Evolutionary conservation across 2,113 vertebrate species (phyloP), one percentile per base, ranked within the genome.

Genomic region (Opisthocomus hoazin): DNA sequence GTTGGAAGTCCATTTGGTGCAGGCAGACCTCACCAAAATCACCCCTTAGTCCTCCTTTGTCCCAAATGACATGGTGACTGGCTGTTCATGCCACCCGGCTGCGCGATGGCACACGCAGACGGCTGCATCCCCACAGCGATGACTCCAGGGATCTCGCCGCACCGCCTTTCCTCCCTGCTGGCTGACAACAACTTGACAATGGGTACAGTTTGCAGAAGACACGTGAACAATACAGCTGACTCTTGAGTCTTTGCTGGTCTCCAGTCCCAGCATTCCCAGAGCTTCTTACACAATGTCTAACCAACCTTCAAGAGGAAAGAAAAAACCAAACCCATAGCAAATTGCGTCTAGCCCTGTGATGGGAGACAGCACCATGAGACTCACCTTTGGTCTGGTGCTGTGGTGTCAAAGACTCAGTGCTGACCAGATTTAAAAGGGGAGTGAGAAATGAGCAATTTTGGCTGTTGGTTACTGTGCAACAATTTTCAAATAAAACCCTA

Each of bases 151-250:
- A 32, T 21, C 19, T 73, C 4, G 0, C 20, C 15, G 48, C n/a
- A 24, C 21, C 45, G 39, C 41, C 14, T 77, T 36, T 45, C 37
- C 37, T 66, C 60, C 56, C 64, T 61, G 21, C 36, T 78, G n/a
- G 37, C 51, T 85, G 63, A 50, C 36, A 58, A 4, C 11, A 37
- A 1, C 41, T 53, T 32, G 61, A 45, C 75, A 90, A 54, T 7
- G 6, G 19, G 4, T 16, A 24, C 10, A 66, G 45, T 56, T 73
- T 77, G 48, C 48, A 69, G 73, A 76, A 84, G 50, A 36, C 15
- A 21, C 0, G 0, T 15, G 20, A 73, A 50, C 1, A 7, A n/a
- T n/a, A 19, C 15, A 51, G 50, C 39, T 56, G 30, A 58, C 50
- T 45, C 34, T 37, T 56, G 34, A 84, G 29, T 29, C 68, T 64